Percentiles rank a stretch among this genome's conserved stretches.
phyloP scores from a whole-genome alignment of 2,797 vertebrate species.

The Gallirallus australis region DNA sequence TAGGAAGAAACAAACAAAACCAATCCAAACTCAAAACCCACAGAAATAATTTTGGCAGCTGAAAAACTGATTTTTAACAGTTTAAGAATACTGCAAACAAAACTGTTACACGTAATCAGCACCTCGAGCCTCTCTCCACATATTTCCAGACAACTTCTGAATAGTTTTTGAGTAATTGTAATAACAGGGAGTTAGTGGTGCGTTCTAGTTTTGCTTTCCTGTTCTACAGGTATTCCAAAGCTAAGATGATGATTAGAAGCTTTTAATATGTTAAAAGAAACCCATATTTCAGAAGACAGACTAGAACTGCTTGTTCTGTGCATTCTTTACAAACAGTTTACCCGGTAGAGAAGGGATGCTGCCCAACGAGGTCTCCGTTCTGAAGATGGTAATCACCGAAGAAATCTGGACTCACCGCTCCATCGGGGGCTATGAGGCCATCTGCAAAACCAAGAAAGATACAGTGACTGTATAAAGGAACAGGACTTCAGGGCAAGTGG shows the following conservation, averaged over 20 bases:
- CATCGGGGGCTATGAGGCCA: slow-evolving; percentile 85
- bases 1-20: too few species aligned
- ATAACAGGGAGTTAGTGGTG: background rate
- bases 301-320: background rate
- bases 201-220: background rate
- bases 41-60: background rate
- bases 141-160: background rate
- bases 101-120: background rate
- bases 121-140: background rate
- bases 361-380: slow-evolving; percentile 86
- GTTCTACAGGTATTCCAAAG: slow-evolving; percentile 18
- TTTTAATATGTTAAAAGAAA: background rate
- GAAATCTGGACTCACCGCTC: slow-evolving; percentile 87
- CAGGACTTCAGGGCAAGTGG: background rate
- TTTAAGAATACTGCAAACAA: background rate
- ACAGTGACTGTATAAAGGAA: background rate
- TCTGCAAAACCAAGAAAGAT: slow-evolving; percentile 76
- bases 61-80: background rate
- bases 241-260: background rate
- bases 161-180: background rate
- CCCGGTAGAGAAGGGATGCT: slow-evolving; percentile 83
- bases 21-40: background rate
- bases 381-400: slow-evolving; percentile 87
- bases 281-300: background rate
- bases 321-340: slow-evolving; percentile 53